Base-by-base conservation (phyloP, 1,140 invertebrate genomes). In the Callitettix versicolor region DNA sequence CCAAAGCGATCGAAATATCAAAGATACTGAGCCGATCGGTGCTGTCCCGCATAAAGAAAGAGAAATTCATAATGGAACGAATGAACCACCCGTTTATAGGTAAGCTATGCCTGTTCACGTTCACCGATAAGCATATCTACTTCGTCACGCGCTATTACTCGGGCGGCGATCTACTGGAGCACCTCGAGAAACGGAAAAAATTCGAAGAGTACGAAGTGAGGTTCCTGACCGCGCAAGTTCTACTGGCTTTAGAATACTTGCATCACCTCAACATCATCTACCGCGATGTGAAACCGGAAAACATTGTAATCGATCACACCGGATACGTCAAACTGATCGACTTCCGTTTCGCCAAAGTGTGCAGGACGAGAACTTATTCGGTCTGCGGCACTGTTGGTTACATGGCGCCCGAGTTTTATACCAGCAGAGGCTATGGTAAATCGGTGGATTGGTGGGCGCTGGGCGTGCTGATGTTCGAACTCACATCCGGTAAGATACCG, bases 401-500 rank as follows among this genome's bases (percentile, higher is more conserved):
- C 73, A 70, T 97, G 42, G 91, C 92, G 0, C 92, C 93, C 0
- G 93, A 96, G 74, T 84, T 97, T 30, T 94, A 97, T 59, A 74
- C 94, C 48, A 92, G 86, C 60, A 95, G 94, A 68, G 92, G 93
- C 0, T 98, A 98, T 70, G 91, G 93, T 46, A 91, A 89, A 66
- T 87, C 93, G 2, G 93, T 96, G 0, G 95, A 98, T 64, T 96
- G 91, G 92, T 96, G 93, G 93, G 90, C 91, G 5, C 81, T 93
- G 43, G 93, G 93, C 0, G 86, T 96, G 0, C 72, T 97, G 3
- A 69, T 91, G 5, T 91, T 78, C 68, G 88, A 92, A 71, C 88
- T 92, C 81, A 82, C 83, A 49, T 80, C 84, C 9, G 88, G 89
- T 0, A 82, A 81, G 63, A 79, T 86, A 0, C 93, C 93, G 0